Conservation (phyloP, 2,888 invertebrate species). For the Peribatodes rhomboidaria region DNA sequence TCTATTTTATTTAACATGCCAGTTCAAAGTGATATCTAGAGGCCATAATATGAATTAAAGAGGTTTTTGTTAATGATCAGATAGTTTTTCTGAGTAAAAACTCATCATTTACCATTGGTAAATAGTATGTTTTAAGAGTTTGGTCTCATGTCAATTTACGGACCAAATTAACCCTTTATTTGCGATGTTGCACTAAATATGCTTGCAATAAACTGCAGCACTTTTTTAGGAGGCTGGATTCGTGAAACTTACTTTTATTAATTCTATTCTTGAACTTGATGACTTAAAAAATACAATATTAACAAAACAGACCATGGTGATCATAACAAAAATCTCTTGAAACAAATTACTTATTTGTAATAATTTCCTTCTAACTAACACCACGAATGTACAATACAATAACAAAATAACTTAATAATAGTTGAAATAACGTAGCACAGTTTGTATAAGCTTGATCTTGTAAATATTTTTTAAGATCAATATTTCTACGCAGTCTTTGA, state of each 20-base stretch:
- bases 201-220: no score
- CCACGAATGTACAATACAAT: conserved; percentile 48
- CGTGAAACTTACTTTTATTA: no score
- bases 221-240: no score
- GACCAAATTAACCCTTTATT: no score
- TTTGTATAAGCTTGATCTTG: conserved; percentile 78
- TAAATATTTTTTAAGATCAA: conserved; percentile 79
- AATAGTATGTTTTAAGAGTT: no score
- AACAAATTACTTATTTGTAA: conserved; percentile 6
- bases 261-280: no score
- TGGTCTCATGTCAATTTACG: no score
- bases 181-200: no score
- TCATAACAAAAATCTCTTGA: conserved; percentile 5
- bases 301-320: neutral
- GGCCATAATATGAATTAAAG: conserved; percentile 70
- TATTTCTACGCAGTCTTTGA: conserved; percentile 79
- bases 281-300: neutral
- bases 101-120: no score
- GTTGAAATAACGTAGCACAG: conserved; percentile 63
- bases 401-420: conserved; percentile 44
- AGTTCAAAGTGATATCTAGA: conserved; percentile 74
- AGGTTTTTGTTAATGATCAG: conserved; percentile 47
- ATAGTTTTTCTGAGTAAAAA: no score
- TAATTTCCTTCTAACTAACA: conserved; percentile 28
- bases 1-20: conserved; percentile 55